Percentiles rank a stretch among this genome's conserved stretches.
phyloP scores from a whole-genome alignment of 2,113 vertebrate genomes.

The Microtus ochrogaster region DNA sequence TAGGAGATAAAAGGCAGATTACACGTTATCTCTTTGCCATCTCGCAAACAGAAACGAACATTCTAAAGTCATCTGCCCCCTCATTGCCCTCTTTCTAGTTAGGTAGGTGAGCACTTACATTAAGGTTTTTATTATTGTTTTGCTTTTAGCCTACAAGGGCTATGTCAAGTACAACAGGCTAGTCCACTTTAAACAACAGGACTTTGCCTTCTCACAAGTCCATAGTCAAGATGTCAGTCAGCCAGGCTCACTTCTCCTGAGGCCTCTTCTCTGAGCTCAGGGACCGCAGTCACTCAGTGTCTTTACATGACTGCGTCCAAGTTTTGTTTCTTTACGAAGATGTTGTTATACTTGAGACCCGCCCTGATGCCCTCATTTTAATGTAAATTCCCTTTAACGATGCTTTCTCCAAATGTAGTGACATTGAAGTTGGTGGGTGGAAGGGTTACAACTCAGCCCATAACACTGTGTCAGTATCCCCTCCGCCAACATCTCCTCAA shows the following conservation, averaged over 20 bases:
- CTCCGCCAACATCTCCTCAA: not conserved
- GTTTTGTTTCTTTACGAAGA: not conserved
- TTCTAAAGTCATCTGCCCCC: not conserved
- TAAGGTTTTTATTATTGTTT: not conserved
- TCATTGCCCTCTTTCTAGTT: not conserved
- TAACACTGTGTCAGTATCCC: not conserved
- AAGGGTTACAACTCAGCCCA: not conserved
- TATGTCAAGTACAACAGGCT: not conserved
- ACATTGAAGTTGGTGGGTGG: not conserved
- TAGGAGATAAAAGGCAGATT: not conserved
- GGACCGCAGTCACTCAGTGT: accelerated
- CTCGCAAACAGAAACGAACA: not conserved
- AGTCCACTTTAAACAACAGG: not conserved
- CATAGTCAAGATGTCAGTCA: not conserved
- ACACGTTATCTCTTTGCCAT: not conserved
- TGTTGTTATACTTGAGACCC: not conserved
- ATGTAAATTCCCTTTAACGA: not conserved
- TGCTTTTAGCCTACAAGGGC: not conserved
- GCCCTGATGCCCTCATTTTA: not conserved
- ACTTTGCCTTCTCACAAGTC: not conserved
- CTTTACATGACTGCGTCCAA: not conserved
- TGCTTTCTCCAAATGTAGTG: not conserved
- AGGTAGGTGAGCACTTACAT: not conserved
- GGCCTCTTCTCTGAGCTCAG: not conserved
- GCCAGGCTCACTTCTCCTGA: not conserved